Evolutionary conservation across 2,113 vertebrate species (phyloP), one percentile per base, ranked within the genome.

Genomic region (Antennarius striatus): DNA sequence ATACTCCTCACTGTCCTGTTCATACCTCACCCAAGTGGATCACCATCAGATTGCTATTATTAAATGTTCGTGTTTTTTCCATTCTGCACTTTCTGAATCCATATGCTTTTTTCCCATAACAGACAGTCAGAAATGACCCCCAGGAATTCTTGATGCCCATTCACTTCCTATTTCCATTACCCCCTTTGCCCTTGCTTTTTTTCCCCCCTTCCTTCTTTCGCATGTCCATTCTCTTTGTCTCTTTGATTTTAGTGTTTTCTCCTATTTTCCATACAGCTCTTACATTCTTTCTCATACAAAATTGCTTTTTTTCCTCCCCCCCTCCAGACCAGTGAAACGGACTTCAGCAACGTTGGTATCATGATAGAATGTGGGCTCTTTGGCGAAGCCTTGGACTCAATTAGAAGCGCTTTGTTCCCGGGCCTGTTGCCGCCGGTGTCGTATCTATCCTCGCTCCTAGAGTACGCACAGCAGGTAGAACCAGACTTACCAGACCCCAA

Each of bases 331-430:
- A 70, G 52, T 28, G 82, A 71, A 56, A 80, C 80, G 17, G 88
- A 92, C 66, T 88, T 91, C 57, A 82, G 78, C 70, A 91, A 88
- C 28, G 75, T 91, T 32, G 72, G 71, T 49, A 85, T 56, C 29
- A 86, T 94, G 87, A 86, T 92, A 45, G 91, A 93, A 64, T 91
- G 91, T 13, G 86, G 90, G 4, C 88, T 98, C 66, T 91, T 94
- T 84, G 57, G 70, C n/a, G 94, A 95, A 86, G 94, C 93, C 32
- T 67, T 98, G 71, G 90, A 93, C 63, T 95, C 97, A 60, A 92
- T 99, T 79, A 84, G 75, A 74, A 87, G 84, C 15, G 77, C 76
- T 10, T 61, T 92, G 74, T 91, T 90, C 32, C 93, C 94, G 9
- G 93, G 92, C 13, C 79, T 81, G 55, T 77, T 93, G 48, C 96